Evolutionary conservation across 2,113 vertebrate species (phyloP), one percentile per base, ranked within the genome.

Genomic region (Urocynchramus pylzowi): DNA sequence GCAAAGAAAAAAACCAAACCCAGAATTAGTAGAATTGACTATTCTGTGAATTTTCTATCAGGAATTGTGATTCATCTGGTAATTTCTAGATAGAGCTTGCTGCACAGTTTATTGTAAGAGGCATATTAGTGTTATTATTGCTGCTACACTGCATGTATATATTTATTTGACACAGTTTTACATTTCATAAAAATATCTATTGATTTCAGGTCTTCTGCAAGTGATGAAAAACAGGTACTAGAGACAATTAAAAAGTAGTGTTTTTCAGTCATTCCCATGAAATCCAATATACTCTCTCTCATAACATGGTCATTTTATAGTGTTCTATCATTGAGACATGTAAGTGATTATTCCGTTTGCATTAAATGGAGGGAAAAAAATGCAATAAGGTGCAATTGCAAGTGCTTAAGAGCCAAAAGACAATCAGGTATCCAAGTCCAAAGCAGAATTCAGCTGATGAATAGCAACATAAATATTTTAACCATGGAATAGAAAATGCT

Each of bases 121-220:
- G 47, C 24, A 39, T 53, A 49, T 60, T 77, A 79, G 9, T 61
- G 23, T 86, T 89, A 84, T 52, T 9, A 21, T n/a, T 78, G 19
- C 17, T 61, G 23, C 54, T 94, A 23, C 13, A n/a, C 13, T 47
- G 19, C 9, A 37, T n/a, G 7, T 7, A 18, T 73, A 18, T 35
- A 23, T 71, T 77, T 6, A 42, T 75, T 60, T 91, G 77, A 70
- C 33, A 47, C 18, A 50, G 30, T 27, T 63, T 68, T 84, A 68
- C 8, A 10, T 78, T 91, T 87, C 37, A 68, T 59, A 56, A 87
- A 93, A 81, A 56, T 71, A 22, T 84, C 11, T 7, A 84, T 71
- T 89, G 68, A 91, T 92, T 89, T 95, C 67, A 47, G 16, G 53
- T 50, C 30, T 81, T 71, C 57, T 67, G 41, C 64, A 49, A 89